Evolutionary conservation across 2,888 invertebrate species (phyloP).

Genomic region (Hyposoter dolosus): DNA sequence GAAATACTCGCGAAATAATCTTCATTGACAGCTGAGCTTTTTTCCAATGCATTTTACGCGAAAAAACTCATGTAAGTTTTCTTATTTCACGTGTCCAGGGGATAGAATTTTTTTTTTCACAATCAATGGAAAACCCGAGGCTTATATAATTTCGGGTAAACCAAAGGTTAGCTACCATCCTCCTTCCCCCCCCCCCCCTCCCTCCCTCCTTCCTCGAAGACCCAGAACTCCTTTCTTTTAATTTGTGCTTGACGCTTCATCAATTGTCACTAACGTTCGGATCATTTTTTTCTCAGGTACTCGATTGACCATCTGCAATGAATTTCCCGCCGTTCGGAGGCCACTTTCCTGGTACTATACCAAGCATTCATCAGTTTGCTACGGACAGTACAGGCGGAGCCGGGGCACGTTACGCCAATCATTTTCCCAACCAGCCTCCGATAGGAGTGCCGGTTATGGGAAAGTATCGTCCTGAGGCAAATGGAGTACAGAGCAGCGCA

Average conservation of each 20-base stretch:
- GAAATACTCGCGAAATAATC: not conserved
- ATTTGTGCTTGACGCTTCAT: not conserved
- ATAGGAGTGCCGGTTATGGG: constrained; percentile 87
- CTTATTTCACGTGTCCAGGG: not conserved
- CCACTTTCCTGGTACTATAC: constrained; percentile 91
- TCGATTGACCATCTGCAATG: constrained; percentile 86
- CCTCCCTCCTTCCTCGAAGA: not conserved
- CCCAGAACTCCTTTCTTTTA: not conserved
- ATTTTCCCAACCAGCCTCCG: constrained; percentile 87
- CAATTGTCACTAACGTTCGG: not conserved
- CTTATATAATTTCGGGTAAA: constrained; percentile 41
- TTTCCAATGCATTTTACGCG: not conserved
- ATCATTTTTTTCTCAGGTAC: constrained; percentile 74
- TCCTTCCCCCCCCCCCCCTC: not conserved
- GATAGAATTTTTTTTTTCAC: not conserved
- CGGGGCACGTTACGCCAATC: constrained; percentile 84
- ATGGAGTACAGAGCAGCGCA: constrained; percentile 80
- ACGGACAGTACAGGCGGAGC: constrained; percentile 86
- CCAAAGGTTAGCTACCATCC: not conserved
- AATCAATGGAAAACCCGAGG: not conserved
- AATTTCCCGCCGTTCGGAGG: constrained; percentile 95
- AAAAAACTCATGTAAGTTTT: not conserved
- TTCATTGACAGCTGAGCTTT: not conserved
- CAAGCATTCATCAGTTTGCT: constrained; percentile 93
- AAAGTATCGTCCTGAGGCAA: constrained; percentile 86